phyloP scores from a whole-genome alignment of 2,888 invertebrate genomes.

The Conops quadrifasciatus region DNA sequence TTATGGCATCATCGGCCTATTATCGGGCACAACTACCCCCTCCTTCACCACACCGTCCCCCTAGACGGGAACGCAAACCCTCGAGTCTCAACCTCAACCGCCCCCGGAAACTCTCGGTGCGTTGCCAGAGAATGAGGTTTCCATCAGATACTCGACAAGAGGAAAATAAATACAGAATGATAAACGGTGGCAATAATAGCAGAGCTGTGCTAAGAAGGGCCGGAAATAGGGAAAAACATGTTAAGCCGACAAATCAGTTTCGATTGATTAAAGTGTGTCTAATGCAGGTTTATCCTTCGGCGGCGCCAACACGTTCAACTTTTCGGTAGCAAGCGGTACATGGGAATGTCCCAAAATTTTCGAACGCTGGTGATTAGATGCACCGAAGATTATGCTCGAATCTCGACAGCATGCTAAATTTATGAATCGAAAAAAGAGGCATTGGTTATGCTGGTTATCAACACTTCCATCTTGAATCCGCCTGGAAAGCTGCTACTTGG shows the following conservation, averaged over 20 bases:
- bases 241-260: slow-evolving; percentile 64
- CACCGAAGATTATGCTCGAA: slow-evolving; percentile 39
- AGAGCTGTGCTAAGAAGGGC: not conserved
- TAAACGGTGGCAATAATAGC: slow-evolving; percentile 39
- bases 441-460: slow-evolving; percentile 27
- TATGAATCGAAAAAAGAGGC: slow-evolving; percentile 44
- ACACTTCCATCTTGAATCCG: not conserved
- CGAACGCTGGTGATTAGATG: slow-evolving; percentile 2
- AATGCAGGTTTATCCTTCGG: slow-evolving; percentile 37
- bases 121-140: slow-evolving; percentile 27
- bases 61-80: slow-evolving; percentile 17
- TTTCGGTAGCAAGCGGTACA: slow-evolving; percentile 21
- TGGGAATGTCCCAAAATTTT: slow-evolving; percentile 26
- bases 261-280: slow-evolving; percentile 62
- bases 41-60: slow-evolving; percentile 12
- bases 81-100: slow-evolving; percentile 10
- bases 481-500: not conserved
- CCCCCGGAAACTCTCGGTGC: slow-evolving; percentile 17
- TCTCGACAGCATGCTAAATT: slow-evolving; percentile 53
- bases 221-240: slow-evolving; percentile 48
- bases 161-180: slow-evolving; percentile 37
- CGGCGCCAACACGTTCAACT: slow-evolving; percentile 50
- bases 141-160: slow-evolving; percentile 32
- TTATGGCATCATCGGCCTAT: slow-evolving; percentile 25
- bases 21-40: slow-evolving; percentile 26